Base-by-base conservation (phyloP, 2,113 vertebrate species). In the Rutilus rutilus region DNA sequence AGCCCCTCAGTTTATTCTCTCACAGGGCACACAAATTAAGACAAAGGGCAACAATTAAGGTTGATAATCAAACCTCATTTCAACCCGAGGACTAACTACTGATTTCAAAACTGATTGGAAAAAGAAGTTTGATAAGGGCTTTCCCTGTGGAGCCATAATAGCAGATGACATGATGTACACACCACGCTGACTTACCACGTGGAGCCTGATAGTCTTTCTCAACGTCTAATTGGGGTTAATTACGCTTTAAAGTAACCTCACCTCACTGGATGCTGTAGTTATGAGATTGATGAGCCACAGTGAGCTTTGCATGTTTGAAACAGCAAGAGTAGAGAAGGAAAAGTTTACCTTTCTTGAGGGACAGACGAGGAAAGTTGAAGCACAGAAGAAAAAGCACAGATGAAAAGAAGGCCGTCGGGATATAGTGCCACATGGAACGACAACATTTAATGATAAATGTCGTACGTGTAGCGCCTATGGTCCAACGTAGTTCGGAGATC, bases 211-310 rank as follows among this genome's bases (percentile, higher is more conserved):
- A 36, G 19, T 74, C 47, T 87, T 91, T 91, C 92, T 91, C 91
- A 87, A 62, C 33, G 86, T 88, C 15, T 93, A 95, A 94, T 94
- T 93, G 90, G 90, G 81, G 90, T 87, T 93, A 91, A 94, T 93
- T 94, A 91, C 90, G 90, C 86, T 91, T 92, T 93, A 92, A 93
- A 93, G 93, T 91, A 90, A 91, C 87, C 85, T 91, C 52, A 91
- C 87, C 85, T 91, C 52, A 85, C 27, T 71, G 36, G 25, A 82
- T 39, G 36, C 36, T 39, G 36, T 59, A 69, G 75, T 77, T 67
- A 62, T 69, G 25, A 23, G 47, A 82, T 78, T 39, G 78, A 50
- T 45, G 60, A 82, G 21, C 30, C 3, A 1, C 9, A 59, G 17
- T 33, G 52, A 45, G n/a, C 39, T 33, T 14, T 71, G 62, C 17